Base-by-base conservation (phyloP, 2,113 vertebrate genomes). In the Paramormyrops kingsleyae region DNA sequence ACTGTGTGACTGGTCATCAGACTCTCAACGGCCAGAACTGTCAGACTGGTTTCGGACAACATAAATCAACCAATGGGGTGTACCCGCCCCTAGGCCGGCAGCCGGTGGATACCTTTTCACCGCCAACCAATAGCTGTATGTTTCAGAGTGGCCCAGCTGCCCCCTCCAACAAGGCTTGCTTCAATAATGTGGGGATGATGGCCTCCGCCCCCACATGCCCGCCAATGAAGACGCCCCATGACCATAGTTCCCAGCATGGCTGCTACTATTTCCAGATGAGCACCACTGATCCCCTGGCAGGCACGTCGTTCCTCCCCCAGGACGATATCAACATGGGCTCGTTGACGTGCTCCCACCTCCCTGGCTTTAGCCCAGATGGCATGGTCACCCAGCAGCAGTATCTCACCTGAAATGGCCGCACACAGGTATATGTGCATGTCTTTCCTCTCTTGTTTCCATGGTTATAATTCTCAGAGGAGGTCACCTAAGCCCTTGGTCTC, bases 381-480 rank as follows among this genome's bases (percentile, higher is more conserved):
- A 90, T 90, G 0, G 4, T 62, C 1, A 83, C 88, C 0, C 84
- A 88, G 52, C 94, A 92, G 90, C 91, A 52, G 0, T 94, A 91
- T 88, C 91, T 93, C 3, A 90, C 90, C 91, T 96, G 93, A 31
- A 92, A 88, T 17, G 90, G 91, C 39, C 94, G 94, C 89, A 92
- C 90, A 0, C 94, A 94, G 95, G 96, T 96, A 92, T 93, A 31
- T 35, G 44, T 19, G 27, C 47, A 49, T 24, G 3, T 27, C n/a
- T 21, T 27, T 5, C 6, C 1, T 47, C 3, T 17, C 9, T 83
- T 15, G 39, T 4, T 89, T 44, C 27, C 9, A 39, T 83, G 5
- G 31, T 42, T 70, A 4, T 24, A 84, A 47, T 47, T 87, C 27
- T 53, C 31, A 56, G 49, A 35, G 24, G 19, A 53, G 6, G 85